Evolutionary conservation across 2,113 vertebrate species (phyloP), one percentile per base, ranked within the genome.

Genomic region (Ondatra zibethicus): DNA sequence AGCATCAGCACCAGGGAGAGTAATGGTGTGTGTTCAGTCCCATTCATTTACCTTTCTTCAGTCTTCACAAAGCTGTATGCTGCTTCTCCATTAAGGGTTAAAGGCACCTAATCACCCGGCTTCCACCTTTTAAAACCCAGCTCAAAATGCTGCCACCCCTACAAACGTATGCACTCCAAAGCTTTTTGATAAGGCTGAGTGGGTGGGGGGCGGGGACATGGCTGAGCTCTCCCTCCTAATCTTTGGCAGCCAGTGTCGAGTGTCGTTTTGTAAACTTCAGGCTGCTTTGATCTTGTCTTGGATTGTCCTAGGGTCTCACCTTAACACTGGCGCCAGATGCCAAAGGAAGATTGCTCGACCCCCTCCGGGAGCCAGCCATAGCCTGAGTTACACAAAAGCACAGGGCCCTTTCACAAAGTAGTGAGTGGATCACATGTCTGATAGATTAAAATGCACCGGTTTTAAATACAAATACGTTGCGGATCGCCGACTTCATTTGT

Each of bases 201-300:
- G 88, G 52, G 52, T 19, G 14, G 87, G 25, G 27, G 27, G 27
- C 3, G 5, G 70, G 36, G 27, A 1, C 50, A 27, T 16, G 19
- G 21, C 42, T 50, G 3, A 50, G 7, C 63, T 36, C 31, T 47
- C 89, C 31, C 55, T 75, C 45, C 31, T 31, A 5, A 19, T 68
- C 88, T 47, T 63, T 19, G 75, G 80, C n/a, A 78, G 81, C 33
- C 88, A 33, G 50, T 2, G 42, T 93, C 72, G 1, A 29, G 70
- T 45, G 19, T 21, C 39, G 29, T 78, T 86, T 76, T 63, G 87
- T 81, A 55, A 94, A 82, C 94, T 87, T 55, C 21, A 36, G 88
- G 42, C 42, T 63, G 58, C 93, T 93, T n/a, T 21, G 80, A 92
- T 96, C 88, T 87, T 86, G 72, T 70, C 72, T 77, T 63, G 70